phyloP scores from a whole-genome alignment of 2,797 vertebrate genomes.

The Pygocentrus nattereri region DNA sequence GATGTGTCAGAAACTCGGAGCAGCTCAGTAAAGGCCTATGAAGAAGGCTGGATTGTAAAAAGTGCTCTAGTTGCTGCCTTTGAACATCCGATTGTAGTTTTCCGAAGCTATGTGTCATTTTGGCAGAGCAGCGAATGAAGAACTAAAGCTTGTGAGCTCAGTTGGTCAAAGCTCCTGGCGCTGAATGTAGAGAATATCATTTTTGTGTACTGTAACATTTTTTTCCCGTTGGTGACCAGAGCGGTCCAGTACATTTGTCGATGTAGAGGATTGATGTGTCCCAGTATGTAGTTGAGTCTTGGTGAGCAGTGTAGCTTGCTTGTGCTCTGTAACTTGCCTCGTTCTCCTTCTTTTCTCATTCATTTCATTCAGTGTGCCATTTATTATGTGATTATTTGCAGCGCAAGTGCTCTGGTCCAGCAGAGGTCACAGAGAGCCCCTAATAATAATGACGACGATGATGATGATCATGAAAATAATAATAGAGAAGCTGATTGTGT shows the following conservation, averaged over 20 bases:
- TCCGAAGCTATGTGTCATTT: constrained; percentile 6
- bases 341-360: background rate
- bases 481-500: constrained; percentile 14
- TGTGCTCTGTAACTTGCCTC: constrained; percentile 7
- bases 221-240: constrained; percentile 4
- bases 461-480: background rate
- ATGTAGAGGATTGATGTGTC: constrained; percentile 12
- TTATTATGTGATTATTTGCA: background rate
- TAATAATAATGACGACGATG: background rate
- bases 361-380: background rate
- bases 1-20: too few species aligned
- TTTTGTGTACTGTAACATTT: constrained; percentile 30
- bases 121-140: background rate
- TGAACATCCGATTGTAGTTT: background rate
- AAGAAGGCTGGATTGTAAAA: background rate
- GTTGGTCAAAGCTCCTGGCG: background rate
- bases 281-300: constrained; percentile 7
- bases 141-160: background rate
- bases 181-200: constrained; percentile 32
- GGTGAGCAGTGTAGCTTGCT: constrained; percentile 17
- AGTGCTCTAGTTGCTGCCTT: background rate
- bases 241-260: too few species aligned
- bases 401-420: background rate
- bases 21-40: background rate
- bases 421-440: background rate